These are phyloP conservation scores for Notolepis coatsorum DNA, from an alignment of 2,797 vertebrate genomes.

Conservation along the genomic window DNA sequence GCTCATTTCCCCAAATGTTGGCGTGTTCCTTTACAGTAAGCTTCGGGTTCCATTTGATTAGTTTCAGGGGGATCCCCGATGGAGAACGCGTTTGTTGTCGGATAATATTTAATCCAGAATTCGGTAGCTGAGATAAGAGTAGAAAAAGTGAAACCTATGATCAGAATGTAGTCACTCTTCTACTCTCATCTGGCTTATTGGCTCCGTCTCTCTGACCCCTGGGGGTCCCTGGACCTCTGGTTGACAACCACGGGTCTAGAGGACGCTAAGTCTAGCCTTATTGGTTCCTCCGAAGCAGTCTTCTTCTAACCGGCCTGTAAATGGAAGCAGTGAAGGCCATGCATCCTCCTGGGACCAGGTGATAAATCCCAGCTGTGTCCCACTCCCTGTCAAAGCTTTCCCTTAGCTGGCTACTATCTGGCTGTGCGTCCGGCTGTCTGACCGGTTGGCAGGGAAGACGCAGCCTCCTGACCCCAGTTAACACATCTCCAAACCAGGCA, in stretches of 20 bases:
- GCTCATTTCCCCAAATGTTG: too few relatives aligned
- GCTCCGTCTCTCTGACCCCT: too few relatives aligned
- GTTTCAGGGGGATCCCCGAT: too few relatives aligned
- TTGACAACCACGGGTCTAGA: background rate
- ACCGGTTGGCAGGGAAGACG: slow-evolving; percentile 47
- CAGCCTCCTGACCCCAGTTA: slow-evolving; percentile 57
- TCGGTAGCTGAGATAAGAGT: background rate
- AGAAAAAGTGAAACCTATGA: background rate
- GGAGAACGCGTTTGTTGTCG: too few relatives aligned
- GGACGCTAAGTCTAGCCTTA: too few relatives aligned
- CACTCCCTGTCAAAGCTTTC: background rate
- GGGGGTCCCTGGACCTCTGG: too few relatives aligned
- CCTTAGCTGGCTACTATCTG: slow-evolving; percentile 23
- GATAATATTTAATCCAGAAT: too few relatives aligned
- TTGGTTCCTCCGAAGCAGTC: background rate
- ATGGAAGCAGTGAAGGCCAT: slow-evolving; percentile 1
- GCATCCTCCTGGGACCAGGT: slow-evolving; percentile 34
- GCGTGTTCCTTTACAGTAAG: too few relatives aligned
- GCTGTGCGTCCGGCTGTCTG: too few relatives aligned
- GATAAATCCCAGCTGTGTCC: slow-evolving; percentile 24
- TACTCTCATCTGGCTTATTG: too few relatives aligned
- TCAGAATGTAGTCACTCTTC: background rate
- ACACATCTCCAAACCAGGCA: slow-evolving; percentile 54
- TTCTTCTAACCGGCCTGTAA: background rate
- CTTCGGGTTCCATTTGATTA: too few relatives aligned